Conservation (phyloP, 2,113 vertebrate genomes). For the Osmerus mordax region DNA sequence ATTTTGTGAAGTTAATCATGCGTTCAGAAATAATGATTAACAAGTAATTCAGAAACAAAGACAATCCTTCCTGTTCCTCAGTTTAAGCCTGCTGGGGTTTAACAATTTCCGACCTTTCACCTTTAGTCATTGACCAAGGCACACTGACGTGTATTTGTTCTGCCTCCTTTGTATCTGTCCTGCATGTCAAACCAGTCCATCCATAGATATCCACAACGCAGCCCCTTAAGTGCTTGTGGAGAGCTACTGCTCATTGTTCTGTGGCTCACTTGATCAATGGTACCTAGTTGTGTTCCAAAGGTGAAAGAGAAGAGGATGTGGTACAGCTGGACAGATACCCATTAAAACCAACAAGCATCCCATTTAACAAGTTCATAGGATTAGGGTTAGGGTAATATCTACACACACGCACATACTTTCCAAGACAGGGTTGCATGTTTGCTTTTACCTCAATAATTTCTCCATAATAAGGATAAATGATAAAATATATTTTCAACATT, state of each 20-base stretch:
- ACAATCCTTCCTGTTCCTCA: too few relatives aligned
- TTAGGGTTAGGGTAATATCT: conserved; percentile 2
- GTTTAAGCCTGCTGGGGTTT: not conserved
- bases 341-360: conserved; percentile 44
- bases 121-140: not conserved
- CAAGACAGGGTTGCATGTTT: not conserved
- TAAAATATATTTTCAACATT: too few relatives aligned
- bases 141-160: not conserved
- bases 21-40: too few relatives aligned
- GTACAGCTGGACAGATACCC: conserved; percentile 37
- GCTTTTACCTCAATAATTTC: too few relatives aligned
- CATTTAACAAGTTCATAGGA: conserved; percentile 51
- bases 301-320: conserved; percentile 25
- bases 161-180: conserved; percentile 11
- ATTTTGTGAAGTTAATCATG: too few relatives aligned
- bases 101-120: not conserved
- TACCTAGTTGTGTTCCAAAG: conserved; percentile 42
- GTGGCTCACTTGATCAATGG: conserved; percentile 55
- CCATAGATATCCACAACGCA: conserved; percentile 21
- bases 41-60: too few relatives aligned
- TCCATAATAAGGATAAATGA: too few relatives aligned
- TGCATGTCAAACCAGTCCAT: conserved; percentile 31
- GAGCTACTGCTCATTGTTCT: conserved; percentile 49
- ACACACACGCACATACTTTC: conserved; percentile 21
- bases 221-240: conserved; percentile 33